These are phyloP conservation scores for Diplodus sargus DNA, from an alignment of 2,797 vertebrate genomes.

Conservation along the genomic window DNA sequence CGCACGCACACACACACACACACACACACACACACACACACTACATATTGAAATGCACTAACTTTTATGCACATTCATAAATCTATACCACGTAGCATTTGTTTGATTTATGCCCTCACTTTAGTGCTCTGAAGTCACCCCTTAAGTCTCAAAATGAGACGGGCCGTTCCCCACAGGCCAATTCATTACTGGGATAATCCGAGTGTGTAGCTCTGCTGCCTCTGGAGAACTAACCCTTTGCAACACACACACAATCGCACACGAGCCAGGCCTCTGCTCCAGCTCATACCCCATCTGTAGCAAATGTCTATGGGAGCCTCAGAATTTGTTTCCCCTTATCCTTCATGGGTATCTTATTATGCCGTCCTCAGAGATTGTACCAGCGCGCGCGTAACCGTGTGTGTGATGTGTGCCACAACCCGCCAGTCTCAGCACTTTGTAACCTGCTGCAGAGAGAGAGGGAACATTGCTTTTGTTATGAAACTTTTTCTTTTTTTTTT, in stretches of 20 bases:
- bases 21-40: slow-evolving; percentile 13
- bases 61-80: slow-evolving; percentile 43
- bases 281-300: slow-evolving; percentile 23
- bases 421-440: slow-evolving; percentile 39
- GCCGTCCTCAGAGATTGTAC: slow-evolving; percentile 30
- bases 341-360: slow-evolving; percentile 36
- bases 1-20: background rate
- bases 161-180: slow-evolving; percentile 56
- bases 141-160: slow-evolving; percentile 57
- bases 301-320: slow-evolving; percentile 14
- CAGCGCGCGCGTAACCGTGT: background rate
- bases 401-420: slow-evolving; percentile 21
- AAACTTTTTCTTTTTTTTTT: background rate
- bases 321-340: slow-evolving; percentile 37
- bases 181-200: slow-evolving; percentile 70
- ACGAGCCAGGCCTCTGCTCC: background rate
- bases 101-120: slow-evolving; percentile 57
- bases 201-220: slow-evolving; percentile 35
- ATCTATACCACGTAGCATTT: slow-evolving; percentile 41
- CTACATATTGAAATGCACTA: slow-evolving; percentile 5
- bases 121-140: slow-evolving; percentile 43
- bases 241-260: slow-evolving; percentile 30
- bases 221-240: slow-evolving; percentile 39
- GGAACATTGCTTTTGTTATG: slow-evolving; percentile 14
- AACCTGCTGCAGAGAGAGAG: slow-evolving; percentile 24